Base-by-base conservation (phyloP, 2,888 invertebrate genomes). In the Pyrgus malvae region DNA sequence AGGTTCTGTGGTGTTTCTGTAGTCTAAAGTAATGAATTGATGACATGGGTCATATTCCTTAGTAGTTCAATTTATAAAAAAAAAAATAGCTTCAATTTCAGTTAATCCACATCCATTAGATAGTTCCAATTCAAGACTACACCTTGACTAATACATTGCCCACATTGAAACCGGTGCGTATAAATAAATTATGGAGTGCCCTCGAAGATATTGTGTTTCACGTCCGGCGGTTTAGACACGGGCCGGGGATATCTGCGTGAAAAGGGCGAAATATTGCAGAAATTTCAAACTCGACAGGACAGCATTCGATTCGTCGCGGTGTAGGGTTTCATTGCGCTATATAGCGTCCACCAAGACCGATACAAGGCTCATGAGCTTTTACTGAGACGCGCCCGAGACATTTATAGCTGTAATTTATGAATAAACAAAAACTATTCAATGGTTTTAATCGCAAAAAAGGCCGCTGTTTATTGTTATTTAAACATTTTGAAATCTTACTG, bases 221-320 rank as follows among this genome's bases (percentile, higher is more conserved):
- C 80, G 88, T 89, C 87, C 83, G 79, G 79, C 81, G 80, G 80
- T 78, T 87, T 84, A 82, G 88, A 88, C 88, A 83, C 79, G 85
- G 79, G 74, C 78, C 76, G 76, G 65, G 80, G 85, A 83, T 89
- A 87, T 87, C 86, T 84, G 83, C 81, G 84, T 86, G 88, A 89
- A 89, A 87, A 89, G 86, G 85, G 86, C 89, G 79, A 89, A 88
- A 88, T 89, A 90, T 90, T 86, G 89, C 86, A 87, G 81, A 85
- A 88, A 88, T 87, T 85, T 85, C 86, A 80, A 87, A 83, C 68
- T 80, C 79, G 89, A 89, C 88, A 87, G 86, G 84, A 83, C 85
- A 82, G 83, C 82, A 83, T 86, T 87, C 88, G 86, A 89, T 89
- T 89, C 83, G 88, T 83, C 83, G 78, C 77, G 88, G 89, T 89